Percentiles rank a stretch among this genome's conserved stretches.
phyloP scores from a whole-genome alignment of 2,888 invertebrate genomes.

The Erpobdella octoculata region DNA sequence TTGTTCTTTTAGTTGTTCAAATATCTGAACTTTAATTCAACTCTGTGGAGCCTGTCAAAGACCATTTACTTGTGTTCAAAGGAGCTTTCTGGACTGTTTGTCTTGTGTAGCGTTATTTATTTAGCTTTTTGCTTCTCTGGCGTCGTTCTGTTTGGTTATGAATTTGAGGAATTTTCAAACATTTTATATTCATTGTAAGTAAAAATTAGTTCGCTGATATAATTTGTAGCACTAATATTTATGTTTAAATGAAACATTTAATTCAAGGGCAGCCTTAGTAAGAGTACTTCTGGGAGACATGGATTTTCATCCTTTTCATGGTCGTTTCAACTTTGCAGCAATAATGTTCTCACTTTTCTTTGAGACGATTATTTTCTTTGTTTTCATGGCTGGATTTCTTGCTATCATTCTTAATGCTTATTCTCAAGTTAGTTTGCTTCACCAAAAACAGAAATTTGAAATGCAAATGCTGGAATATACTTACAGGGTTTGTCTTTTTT shows the following conservation, averaged over 20 bases:
- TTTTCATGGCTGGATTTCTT: conserved; percentile 21
- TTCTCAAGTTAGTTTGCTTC: conserved; percentile 15
- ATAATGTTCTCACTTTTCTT: conserved; percentile 7
- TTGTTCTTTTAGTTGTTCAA: conserved; percentile 16
- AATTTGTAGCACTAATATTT: background rate
- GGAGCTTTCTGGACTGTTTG: conserved; percentile 8
- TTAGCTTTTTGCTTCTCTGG: conserved; percentile 8
- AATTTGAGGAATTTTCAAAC: conserved; percentile 17
- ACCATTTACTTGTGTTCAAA: conserved; percentile 25
- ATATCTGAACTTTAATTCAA: conserved; percentile 24
- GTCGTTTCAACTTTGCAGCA: background rate
- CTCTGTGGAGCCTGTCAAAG: conserved; percentile 24
- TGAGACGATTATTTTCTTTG: conserved; percentile 14
- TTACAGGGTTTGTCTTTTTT: conserved; percentile 11
- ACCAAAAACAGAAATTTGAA: conserved; percentile 27
- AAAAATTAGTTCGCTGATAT: background rate
- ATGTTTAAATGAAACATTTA: no score
- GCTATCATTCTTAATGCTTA: conserved; percentile 23
- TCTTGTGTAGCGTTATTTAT: conserved; percentile 4
- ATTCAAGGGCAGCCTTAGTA: conserved; percentile 21
- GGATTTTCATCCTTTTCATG: conserved; percentile 3
- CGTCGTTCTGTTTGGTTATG: conserved; percentile 13
- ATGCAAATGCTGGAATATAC: conserved; percentile 27
- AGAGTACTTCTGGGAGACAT: conserved; percentile 20
- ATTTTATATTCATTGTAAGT: conserved; percentile 16